These are phyloP conservation scores for Nephotettix cincticeps DNA, from an alignment of 1,140 invertebrate species.

Conservation along the genomic window DNA sequence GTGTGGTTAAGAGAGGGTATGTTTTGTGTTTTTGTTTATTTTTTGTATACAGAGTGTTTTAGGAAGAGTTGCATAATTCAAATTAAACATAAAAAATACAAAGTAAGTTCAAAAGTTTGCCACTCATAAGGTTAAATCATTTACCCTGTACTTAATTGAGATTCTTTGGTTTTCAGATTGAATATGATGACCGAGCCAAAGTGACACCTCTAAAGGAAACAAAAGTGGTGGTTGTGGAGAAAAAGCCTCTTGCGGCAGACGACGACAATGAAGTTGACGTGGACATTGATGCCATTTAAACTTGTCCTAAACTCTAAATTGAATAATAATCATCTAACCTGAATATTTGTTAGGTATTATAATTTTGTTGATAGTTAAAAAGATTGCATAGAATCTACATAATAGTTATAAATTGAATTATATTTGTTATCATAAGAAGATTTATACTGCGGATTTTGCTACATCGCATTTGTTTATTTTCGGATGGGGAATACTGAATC, in stretches of 20 bases:
- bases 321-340: constrained; percentile 5
- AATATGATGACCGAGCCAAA: constrained; percentile 83
- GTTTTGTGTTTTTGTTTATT: too few species aligned
- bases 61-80: too few species aligned
- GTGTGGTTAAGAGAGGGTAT: too few species aligned
- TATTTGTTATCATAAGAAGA: constrained; percentile 14
- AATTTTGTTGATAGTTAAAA: constrained; percentile 18
- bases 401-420: constrained; percentile 1
- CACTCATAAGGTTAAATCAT: too few species aligned
- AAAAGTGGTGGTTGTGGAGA: constrained; percentile 5
- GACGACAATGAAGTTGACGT: constrained; percentile 73
- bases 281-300: constrained; percentile 91
- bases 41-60: background rate
- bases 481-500: background rate
- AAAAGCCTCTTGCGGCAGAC: constrained; percentile 52
- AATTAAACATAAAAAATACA: too few species aligned
- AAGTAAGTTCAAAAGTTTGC: too few species aligned
- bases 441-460: background rate
- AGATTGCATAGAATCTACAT: constrained; percentile 1
- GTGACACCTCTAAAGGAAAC: constrained; percentile 67
- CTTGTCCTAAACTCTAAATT: background rate
- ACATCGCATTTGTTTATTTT: constrained; percentile 4
- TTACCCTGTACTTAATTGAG: background rate
- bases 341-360: constrained; percentile 7
- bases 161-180: constrained; percentile 58